Evolutionary conservation across 1,140 invertebrate genomes (phyloP).

Genomic region (Lithobius niger): DNA sequence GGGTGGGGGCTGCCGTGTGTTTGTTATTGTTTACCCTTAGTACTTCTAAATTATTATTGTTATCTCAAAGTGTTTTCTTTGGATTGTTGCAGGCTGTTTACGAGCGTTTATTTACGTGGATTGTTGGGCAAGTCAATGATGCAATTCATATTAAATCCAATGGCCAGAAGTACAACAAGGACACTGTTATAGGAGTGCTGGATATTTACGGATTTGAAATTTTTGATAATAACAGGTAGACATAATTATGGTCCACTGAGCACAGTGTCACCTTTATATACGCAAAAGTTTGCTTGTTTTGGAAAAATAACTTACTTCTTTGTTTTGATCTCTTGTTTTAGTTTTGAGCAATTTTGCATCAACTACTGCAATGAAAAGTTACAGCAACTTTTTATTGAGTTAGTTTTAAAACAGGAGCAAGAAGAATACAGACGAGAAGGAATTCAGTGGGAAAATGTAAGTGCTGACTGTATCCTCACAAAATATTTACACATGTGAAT

Average conservation of each 20-base stretch:
- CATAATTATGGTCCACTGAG: too few relatives aligned
- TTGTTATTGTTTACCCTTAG: too few relatives aligned
- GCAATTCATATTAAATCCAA: slow-evolving; percentile 49
- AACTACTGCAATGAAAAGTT: slow-evolving; percentile 97
- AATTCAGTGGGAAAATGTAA: slow-evolving; percentile 65
- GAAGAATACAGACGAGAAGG: slow-evolving; percentile 87
- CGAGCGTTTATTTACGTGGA: slow-evolving; percentile 82
- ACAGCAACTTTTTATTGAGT: slow-evolving; percentile 88
- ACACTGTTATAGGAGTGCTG: slow-evolving; percentile 83
- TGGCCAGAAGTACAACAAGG: slow-evolving; percentile 38
- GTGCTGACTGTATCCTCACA: too few relatives aligned
- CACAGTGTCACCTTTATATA: slow-evolving; percentile 1
- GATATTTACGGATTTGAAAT: slow-evolving; percentile 98
- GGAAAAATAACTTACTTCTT: slow-evolving; percentile 11
- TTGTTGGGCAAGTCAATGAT: slow-evolving; percentile 75
- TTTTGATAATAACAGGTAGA: slow-evolving; percentile 71
- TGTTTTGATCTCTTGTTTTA: slow-evolving; percentile 23
- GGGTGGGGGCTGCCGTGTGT: too few relatives aligned
- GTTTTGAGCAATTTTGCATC: slow-evolving; percentile 93
- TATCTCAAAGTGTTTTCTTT: too few relatives aligned
- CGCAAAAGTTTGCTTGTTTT: too few relatives aligned
- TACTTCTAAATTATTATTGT: too few relatives aligned
- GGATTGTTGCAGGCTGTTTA: slow-evolving; percentile 63
- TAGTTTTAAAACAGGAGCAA: slow-evolving; percentile 90
- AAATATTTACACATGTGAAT: too few relatives aligned